These are phyloP conservation scores for Myodes glareolus DNA, from an alignment of 2,113 vertebrate genomes.

Conservation along the genomic window DNA sequence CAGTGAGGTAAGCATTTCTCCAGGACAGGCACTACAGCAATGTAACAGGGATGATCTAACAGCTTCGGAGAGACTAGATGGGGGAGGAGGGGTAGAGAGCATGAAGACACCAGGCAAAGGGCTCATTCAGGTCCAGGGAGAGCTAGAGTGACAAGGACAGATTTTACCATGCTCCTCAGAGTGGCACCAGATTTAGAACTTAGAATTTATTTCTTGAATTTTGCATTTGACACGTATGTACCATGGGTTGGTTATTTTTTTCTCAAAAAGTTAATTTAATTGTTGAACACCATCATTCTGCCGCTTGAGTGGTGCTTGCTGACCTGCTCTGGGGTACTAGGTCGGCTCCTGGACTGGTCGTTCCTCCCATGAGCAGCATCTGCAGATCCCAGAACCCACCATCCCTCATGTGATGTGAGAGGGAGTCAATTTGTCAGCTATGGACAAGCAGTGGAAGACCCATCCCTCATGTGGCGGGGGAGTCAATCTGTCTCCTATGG, in stretches of 20 bases:
- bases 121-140: neutral
- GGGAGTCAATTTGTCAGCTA: neutral
- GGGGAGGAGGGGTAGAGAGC: too few relatives aligned
- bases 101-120: neutral
- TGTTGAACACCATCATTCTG: neutral
- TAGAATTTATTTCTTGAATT: neutral
- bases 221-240: neutral
- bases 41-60: too few relatives aligned
- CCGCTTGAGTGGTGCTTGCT: neutral
- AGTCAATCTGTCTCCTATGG: neutral
- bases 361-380: neutral
- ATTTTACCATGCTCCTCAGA: neutral
- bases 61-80: neutral
- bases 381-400: neutral
- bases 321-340: neutral
- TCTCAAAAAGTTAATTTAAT: conserved; percentile 17
- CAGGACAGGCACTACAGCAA: too few relatives aligned
- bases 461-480: neutral
- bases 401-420: neutral
- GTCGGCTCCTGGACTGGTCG: neutral
- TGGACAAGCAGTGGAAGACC: neutral
- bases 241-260: neutral
- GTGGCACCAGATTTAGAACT: neutral
- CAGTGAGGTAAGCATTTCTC: neutral
- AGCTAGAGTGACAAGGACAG: neutral